Percentiles rank a stretch among this genome's conserved stretches.
Evolutionary conservation across 2,797 vertebrate genomes (phyloP).

Genomic region (Microctenopoma stevenorrisi): DNA sequence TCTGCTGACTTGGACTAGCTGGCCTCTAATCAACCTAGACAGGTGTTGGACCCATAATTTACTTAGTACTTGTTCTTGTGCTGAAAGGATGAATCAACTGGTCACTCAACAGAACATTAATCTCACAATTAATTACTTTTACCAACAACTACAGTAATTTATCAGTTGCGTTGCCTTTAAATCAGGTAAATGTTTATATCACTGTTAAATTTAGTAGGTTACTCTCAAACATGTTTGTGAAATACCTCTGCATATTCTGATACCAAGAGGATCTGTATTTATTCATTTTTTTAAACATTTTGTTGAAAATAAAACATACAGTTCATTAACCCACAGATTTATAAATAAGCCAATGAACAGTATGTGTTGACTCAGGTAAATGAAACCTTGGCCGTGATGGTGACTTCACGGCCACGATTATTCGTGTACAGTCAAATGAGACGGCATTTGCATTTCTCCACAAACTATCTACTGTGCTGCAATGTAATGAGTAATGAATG

Average conservation of each 20-base stretch:
- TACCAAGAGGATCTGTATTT: not conserved
- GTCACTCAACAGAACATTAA: not conserved
- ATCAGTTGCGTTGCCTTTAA: not conserved
- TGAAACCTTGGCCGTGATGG: slow-evolving; percentile 39
- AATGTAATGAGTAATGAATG: slow-evolving; percentile 40
- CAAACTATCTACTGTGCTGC: slow-evolving; percentile 33
- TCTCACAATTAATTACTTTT: not conserved
- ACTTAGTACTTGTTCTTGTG: not conserved
- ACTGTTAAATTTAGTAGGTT: not conserved
- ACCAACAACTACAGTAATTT: too few species aligned
- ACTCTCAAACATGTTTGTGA: too few species aligned
- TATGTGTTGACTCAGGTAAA: slow-evolving; percentile 33
- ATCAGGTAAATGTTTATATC: not conserved
- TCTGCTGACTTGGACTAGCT: slow-evolving; percentile 37
- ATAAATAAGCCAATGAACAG: too few species aligned
- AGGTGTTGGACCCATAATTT: slow-evolving; percentile 33
- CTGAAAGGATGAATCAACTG: slow-evolving; percentile 1
- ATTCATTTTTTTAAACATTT: not conserved
- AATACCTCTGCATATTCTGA: not conserved
- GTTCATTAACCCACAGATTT: not conserved
- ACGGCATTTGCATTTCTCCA: slow-evolving; percentile 60
- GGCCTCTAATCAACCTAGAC: slow-evolving; percentile 12
- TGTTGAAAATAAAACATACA: not conserved
- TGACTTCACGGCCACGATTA: slow-evolving; percentile 15
- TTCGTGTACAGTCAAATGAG: slow-evolving; percentile 54